These are phyloP conservation scores for Drosophila diplacantha DNA, from an alignment of 2,888 invertebrate genomes.

Conservation along the genomic window DNA sequence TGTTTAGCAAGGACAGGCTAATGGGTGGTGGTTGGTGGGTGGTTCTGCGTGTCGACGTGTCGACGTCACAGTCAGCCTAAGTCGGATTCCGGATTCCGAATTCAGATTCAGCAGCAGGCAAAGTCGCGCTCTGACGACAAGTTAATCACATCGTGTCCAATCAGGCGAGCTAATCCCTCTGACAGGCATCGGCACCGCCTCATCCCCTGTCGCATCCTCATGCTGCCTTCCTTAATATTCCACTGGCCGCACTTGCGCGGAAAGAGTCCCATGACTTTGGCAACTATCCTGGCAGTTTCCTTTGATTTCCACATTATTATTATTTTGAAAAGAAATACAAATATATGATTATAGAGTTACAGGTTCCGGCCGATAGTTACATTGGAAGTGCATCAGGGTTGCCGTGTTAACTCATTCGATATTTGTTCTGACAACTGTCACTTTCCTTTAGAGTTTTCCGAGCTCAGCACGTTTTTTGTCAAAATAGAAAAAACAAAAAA, in stretches of 20 bases:
- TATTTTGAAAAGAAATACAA: too few species aligned
- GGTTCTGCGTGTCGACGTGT: slow-evolving; percentile 35
- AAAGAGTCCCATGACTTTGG: neutral
- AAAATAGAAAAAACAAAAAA: too few species aligned
- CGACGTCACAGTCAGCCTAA: slow-evolving; percentile 33
- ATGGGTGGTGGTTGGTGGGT: slow-evolving; percentile 7
- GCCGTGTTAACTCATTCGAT: neutral
- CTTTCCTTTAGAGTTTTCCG: neutral
- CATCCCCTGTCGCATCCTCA: slow-evolving; percentile 5
- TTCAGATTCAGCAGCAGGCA: slow-evolving; percentile 12
- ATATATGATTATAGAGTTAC: too few species aligned
- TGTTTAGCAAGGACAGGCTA: slow-evolving; percentile 27
- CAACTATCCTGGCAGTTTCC: neutral
- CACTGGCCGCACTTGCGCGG: neutral
- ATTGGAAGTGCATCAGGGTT: neutral
- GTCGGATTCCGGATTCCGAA: slow-evolving; percentile 6
- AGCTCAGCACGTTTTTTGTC: neutral
- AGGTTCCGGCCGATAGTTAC: too few species aligned
- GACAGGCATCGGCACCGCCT: slow-evolving; percentile 35
- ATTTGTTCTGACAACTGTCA: neutral
- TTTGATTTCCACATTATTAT: neutral
- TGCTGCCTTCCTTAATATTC: slow-evolving; percentile 28
- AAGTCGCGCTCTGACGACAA: slow-evolving; percentile 54
- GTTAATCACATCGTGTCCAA: slow-evolving; percentile 76
- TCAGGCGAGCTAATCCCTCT: slow-evolving; percentile 74